Conservation (phyloP, 2,888 invertebrate genomes). For the Dynastes grantii region DNA sequence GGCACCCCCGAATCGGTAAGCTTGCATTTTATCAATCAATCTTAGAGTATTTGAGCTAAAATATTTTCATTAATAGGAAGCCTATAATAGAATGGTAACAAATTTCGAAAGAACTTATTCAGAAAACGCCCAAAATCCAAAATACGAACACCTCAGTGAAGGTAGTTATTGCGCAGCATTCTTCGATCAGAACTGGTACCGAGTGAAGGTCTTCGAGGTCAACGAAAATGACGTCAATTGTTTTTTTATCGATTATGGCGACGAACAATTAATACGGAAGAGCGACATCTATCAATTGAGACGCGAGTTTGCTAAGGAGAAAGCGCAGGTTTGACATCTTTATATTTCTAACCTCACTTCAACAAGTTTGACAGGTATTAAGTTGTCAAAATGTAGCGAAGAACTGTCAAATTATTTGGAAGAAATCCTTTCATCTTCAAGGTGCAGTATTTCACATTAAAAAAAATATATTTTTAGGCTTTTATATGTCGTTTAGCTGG, state of each 20-base stretch:
- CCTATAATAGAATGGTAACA: constrained; percentile 65
- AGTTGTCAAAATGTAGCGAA: too few species aligned
- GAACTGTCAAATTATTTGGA: too few species aligned
- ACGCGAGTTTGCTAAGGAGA: constrained; percentile 77
- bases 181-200: constrained; percentile 70
- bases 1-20: constrained; percentile 72
- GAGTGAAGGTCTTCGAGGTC: constrained; percentile 66
- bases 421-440: too few species aligned
- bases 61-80: constrained; percentile 63
- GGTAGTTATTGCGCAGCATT: constrained; percentile 70
- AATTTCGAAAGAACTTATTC: constrained; percentile 69
- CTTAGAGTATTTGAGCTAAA: too few species aligned
- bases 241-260: constrained; percentile 85
- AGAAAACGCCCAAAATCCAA: constrained; percentile 41
- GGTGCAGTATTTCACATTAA: neutral
- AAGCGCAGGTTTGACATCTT: constrained; percentile 76
- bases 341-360: neutral
- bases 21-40: too few species aligned
- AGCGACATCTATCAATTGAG: constrained; percentile 76
- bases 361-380: neutral
- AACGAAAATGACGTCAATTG: constrained; percentile 68
- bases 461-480: constrained; percentile 70
- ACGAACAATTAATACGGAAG: constrained; percentile 75
- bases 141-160: constrained; percentile 59
- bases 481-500: constrained; percentile 81